Conservation (phyloP, 2,888 invertebrate genomes). For the Acronicta leporina region DNA sequence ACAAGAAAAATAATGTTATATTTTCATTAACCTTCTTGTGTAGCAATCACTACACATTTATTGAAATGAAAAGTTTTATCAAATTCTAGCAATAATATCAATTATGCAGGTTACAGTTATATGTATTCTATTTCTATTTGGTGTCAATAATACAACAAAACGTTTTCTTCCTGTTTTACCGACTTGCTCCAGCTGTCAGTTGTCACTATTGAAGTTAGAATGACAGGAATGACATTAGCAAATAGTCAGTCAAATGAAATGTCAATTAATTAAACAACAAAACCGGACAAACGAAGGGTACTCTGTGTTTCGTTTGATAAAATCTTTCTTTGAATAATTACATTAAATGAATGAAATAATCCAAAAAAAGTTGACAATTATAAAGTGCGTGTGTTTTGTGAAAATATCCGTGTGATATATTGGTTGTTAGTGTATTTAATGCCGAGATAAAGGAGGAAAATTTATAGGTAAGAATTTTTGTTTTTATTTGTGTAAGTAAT, state of each 20-base stretch:
- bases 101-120: too few species aligned
- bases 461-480: conserved; percentile 47
- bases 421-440: conserved; percentile 8
- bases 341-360: conserved; percentile 46
- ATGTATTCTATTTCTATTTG: too few species aligned
- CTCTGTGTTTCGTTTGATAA: not conserved
- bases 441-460: conserved; percentile 14
- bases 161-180: conserved; percentile 11
- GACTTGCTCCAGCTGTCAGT: too few species aligned
- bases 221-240: too few species aligned
- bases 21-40: too few species aligned
- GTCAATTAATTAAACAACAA: conserved; percentile 44
- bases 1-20: too few species aligned
- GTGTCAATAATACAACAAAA: conserved; percentile 12
- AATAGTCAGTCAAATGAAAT: not conserved
- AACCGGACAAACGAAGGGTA: not conserved
- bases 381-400: conserved; percentile 33
- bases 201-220: not conserved
- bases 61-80: too few species aligned
- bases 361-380: conserved; percentile 9
- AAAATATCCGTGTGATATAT: conserved; percentile 15
- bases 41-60: too few species aligned
- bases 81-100: too few species aligned
- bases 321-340: conserved; percentile 24
- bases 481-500: conserved; percentile 43